Evolutionary conservation across 2,797 vertebrate genomes (phyloP), one percentile per base, ranked within the genome.

Genomic region (Pangasius macronema): DNA sequence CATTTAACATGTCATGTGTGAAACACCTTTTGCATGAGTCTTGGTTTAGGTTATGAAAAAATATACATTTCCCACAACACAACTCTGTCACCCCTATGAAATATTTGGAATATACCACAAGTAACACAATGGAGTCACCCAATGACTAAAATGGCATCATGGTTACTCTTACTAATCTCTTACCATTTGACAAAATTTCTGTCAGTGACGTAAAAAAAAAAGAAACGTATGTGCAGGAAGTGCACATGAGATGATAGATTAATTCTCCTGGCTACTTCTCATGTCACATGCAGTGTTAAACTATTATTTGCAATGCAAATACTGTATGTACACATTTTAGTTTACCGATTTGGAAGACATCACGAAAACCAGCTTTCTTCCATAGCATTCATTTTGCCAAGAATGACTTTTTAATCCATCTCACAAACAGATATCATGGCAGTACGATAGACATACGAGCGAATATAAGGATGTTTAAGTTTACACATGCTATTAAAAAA

Each of bases 311-410:
- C 85, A 86, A 86, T 85, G 59, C 72, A 82, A 75, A 88, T 82
- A 53, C 20, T 61, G 11, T 57, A 79, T 88, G 80, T 86, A 42
- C 84, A 88, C 73, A 85, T 77, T 67, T 77, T 59, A 75, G 42
- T 70, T 75, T 51, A 82, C 30, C 18, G 51, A 85, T 68, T 87
- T 86, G 84, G 51, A 82, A 85, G 65, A 87, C 90, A 89, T 91
- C 80, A 84, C 39, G 20, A 86, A 88, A 89, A 87, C 67, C 81
- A 82, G 89, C 88, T 91, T 91, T 89, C 87, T 87, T 89, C 87
- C 84, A 91, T 91, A 84, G 87, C 87, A 88, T 91, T 85, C 82
- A 88, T 91, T 89, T 85, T 87, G 86, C 68, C 8, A 83, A 82
- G 27, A 76, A 59, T 22, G 39, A 85, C 36, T 14, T 51, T 51